Evolutionary conservation across 2,888 invertebrate genomes (phyloP).

Genomic region (Drosophila hamatofila): DNA sequence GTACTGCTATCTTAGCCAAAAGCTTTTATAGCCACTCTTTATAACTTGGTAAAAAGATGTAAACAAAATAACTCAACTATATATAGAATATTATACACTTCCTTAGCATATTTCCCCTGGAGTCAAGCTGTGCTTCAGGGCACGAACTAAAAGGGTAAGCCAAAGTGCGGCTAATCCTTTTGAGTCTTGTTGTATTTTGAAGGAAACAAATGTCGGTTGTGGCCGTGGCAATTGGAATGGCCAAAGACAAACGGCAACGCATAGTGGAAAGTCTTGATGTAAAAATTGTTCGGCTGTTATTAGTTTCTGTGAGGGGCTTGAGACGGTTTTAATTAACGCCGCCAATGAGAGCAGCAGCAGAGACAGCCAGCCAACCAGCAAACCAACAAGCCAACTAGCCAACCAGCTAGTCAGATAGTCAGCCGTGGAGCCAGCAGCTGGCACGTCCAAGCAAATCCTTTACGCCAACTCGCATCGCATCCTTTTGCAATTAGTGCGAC

Average conservation of each 20-base stretch:
- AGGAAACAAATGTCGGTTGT: constrained; percentile 32
- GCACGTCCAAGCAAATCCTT: constrained; percentile 43
- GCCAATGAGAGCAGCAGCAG: constrained; percentile 36
- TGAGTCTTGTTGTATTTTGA: constrained; percentile 3
- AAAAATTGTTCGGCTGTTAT: constrained; percentile 65
- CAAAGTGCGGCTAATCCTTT: background rate
- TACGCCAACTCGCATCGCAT: constrained; percentile 53
- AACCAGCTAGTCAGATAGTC: constrained; percentile 6
- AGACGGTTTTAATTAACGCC: constrained; percentile 69
- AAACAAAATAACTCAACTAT: background rate
- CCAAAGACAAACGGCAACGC: constrained; percentile 22
- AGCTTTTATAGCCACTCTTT: background rate
- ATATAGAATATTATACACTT: background rate
- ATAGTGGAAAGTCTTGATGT: constrained; percentile 50
- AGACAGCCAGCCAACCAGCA: background rate
- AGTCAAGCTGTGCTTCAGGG: background rate
- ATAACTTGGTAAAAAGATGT: background rate
- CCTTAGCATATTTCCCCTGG: background rate
- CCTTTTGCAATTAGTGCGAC: constrained; percentile 56
- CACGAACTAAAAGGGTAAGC: background rate
- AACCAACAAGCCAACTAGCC: background rate
- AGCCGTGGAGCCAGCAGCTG: constrained; percentile 22
- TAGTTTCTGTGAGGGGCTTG: constrained; percentile 63
- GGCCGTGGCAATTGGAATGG: constrained; percentile 27
- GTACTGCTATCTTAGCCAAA: background rate